phyloP scores from a whole-genome alignment of 2,797 vertebrate genomes.

The Salmo trutta region DNA sequence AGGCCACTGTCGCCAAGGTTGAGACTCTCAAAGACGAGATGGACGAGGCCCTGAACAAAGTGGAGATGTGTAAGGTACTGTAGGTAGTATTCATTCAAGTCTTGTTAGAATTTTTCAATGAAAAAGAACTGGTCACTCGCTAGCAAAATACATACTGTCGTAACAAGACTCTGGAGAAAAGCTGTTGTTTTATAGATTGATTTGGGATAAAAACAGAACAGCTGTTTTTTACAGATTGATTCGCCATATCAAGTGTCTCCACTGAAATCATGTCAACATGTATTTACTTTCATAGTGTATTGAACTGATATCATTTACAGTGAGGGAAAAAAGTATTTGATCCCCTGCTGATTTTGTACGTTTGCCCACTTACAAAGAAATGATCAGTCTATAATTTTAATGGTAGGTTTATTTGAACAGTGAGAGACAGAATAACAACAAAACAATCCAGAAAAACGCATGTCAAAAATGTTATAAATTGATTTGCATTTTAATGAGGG shows the following conservation, averaged over 20 bases:
- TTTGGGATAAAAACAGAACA: neutral
- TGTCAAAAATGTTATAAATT: too few species aligned
- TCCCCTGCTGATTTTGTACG: too few species aligned
- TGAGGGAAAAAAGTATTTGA: too few species aligned
- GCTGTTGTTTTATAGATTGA: neutral
- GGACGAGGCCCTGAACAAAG: constrained; percentile 97
- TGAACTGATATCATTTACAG: neutral
- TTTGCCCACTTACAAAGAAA: too few species aligned
- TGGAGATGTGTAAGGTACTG: constrained; percentile 95
- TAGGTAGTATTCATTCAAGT: neutral
- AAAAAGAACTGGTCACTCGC: neutral
- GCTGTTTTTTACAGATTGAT: constrained; percentile 1
- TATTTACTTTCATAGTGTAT: neutral
- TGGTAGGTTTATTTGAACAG: too few species aligned
- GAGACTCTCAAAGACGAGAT: constrained; percentile 95
- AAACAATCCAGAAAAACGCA: too few species aligned
- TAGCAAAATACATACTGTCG: neutral
- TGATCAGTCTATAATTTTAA: too few species aligned
- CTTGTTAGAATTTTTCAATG: neutral
- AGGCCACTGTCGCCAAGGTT: constrained; percentile 88
- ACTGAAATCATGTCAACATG: neutral
- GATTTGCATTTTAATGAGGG: too few species aligned
- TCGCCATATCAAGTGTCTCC: neutral
- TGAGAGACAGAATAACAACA: too few species aligned
- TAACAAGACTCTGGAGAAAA: too few species aligned